phyloP scores from a whole-genome alignment of 2,888 invertebrate species.

The Theretra japonica region DNA sequence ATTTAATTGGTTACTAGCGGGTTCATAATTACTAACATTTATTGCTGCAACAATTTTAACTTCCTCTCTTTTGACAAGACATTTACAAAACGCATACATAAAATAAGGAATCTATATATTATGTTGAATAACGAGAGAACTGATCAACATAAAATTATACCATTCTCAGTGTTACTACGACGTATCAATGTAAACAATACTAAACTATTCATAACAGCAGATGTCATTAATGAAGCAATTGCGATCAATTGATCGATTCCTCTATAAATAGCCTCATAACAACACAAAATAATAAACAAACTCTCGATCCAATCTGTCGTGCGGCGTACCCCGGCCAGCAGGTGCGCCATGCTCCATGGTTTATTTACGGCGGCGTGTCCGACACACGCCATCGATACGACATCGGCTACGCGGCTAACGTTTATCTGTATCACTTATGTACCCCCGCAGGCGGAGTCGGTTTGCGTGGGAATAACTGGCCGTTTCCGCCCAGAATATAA shows the following conservation, averaged over 20 bases:
- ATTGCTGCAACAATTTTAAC: too few species aligned
- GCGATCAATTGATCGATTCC: too few species aligned
- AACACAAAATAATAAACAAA: not conserved
- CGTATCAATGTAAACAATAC: too few species aligned
- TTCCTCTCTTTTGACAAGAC: too few species aligned
- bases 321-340: constrained; percentile 30
- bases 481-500: not conserved
- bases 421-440: constrained; percentile 16
- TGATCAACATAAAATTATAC: too few species aligned
- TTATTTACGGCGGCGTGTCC: constrained; percentile 36
- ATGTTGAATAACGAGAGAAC: too few species aligned
- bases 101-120: too few species aligned
- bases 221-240: too few species aligned
- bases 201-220: too few species aligned
- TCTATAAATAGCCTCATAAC: not conserved
- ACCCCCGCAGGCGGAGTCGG: constrained; percentile 4
- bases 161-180: too few species aligned
- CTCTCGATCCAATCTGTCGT: constrained; percentile 22
- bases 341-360: constrained; percentile 37
- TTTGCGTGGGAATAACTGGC: constrained; percentile 6
- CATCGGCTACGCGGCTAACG: constrained; percentile 15
- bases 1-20: not conserved
- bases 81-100: too few species aligned
- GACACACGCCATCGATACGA: constrained; percentile 34
- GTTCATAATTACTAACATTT: too few species aligned